phyloP scores from a whole-genome alignment of 2,797 vertebrate genomes.

The Centropyge bicolor region DNA sequence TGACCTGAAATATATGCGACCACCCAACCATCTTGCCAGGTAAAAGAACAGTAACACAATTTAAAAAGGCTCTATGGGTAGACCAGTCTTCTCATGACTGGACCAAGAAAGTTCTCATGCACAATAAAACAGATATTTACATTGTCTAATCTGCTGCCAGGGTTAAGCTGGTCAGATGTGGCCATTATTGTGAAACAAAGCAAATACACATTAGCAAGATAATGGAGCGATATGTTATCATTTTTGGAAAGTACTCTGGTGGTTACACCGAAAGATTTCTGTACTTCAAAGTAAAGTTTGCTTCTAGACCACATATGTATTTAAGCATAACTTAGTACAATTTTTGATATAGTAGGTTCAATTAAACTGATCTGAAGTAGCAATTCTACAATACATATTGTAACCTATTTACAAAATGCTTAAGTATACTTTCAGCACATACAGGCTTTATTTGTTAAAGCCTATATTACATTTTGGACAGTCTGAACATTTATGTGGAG shows the following conservation, averaged over 20 bases:
- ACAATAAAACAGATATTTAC: too few relatives aligned
- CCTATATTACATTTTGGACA: not conserved
- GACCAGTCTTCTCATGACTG: not conserved
- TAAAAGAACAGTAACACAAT: not conserved
- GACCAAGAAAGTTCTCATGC: not conserved
- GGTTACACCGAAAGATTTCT: too few relatives aligned
- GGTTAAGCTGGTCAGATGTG: too few relatives aligned
- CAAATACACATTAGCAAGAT: too few relatives aligned
- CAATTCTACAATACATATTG: constrained; percentile 1
- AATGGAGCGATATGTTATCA: too few relatives aligned
- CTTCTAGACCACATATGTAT: too few relatives aligned
- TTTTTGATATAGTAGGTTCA: not conserved
- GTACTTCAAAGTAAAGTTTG: too few relatives aligned
- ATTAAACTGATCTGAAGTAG: not conserved
- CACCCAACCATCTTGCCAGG: not conserved
- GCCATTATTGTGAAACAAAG: too few relatives aligned
- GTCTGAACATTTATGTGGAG: not conserved
- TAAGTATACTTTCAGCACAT: not conserved
- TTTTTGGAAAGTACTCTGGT: too few relatives aligned
- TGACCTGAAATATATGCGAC: not conserved
- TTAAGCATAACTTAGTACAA: not conserved
- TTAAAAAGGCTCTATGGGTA: not conserved
- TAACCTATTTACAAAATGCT: too few relatives aligned
- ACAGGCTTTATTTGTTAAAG: not conserved
- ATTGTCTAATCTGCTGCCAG: too few relatives aligned